Base-by-base conservation (phyloP, 2,113 vertebrate species). In the Equus quagga region DNA sequence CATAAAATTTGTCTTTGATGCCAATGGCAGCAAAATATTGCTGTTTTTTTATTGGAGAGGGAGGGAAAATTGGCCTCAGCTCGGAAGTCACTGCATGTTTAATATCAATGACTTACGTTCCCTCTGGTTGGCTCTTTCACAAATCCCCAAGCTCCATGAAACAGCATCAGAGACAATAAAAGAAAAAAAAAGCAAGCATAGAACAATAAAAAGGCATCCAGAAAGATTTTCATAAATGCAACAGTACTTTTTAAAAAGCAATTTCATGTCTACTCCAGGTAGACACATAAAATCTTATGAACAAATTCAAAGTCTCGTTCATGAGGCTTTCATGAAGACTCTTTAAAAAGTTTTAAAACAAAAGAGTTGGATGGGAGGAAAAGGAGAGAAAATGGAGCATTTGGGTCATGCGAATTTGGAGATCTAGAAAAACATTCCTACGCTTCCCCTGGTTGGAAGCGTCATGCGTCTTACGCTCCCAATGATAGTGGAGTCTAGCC, bases 1-100 rank as follows among this genome's bases (percentile, higher is more conserved):
- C 96, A 92, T 98, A 98, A 98, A 98, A 98, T 95, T 96, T 89
- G 97, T 97, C 98, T 98, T 98, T 98, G 98, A 98, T 98, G 98
- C 97, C 97, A 98, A 98, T 19, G 87, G 98, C 98, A 98, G 98
- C 97, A 96, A 96, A 96, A 96, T 98, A 80, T 81, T 98, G 97
- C 96, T 44, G 15, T 70, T 26, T 24, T 90, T 98, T 99, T 98
- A 98, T 98, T 92, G 98, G 97, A 6, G 0, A 94, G 87, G 91
- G 94, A 98, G 94, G 60, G 96, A 85, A 86, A 96, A 82, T 98
- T 98, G 98, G 96, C 97, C 91, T 98, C 92, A 85, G 98, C 78
- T 97, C 75, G 64, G 97, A 97, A 98, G 96, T 98, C 96, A 60
- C 98, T 91, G 67, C 86, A 93, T 95, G 95, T 72, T 98, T 97